Percentiles rank a stretch among this genome's conserved stretches.
Conservation (phyloP, 2,797 vertebrate species). For the Cichlasoma orientale region DNA sequence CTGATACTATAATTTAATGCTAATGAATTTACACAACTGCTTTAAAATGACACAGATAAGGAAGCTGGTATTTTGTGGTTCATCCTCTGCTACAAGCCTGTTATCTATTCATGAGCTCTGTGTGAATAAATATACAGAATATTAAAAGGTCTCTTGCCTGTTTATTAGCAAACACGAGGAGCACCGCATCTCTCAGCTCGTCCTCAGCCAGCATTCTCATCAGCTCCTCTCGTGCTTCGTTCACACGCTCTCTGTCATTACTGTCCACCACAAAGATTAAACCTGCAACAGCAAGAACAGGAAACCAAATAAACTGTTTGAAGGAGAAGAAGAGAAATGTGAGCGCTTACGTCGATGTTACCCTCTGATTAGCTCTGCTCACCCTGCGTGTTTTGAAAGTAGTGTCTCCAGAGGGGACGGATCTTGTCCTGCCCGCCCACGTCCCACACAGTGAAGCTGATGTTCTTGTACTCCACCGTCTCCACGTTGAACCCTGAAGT, state of each 20-base stretch:
- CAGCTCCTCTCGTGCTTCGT: constrained; percentile 95
- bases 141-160: constrained; percentile 79
- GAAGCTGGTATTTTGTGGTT: neutral
- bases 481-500: constrained; percentile 84
- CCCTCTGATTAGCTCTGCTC: constrained; percentile 41
- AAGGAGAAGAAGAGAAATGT: neutral
- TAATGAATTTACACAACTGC: neutral
- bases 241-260: constrained; percentile 95
- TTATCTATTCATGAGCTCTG: neutral
- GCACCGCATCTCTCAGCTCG: constrained; percentile 93
- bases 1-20: neutral
- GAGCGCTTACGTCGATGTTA: neutral
- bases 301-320: neutral
- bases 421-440: constrained; percentile 86
- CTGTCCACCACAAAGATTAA: constrained; percentile 99
- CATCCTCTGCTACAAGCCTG: neutral
- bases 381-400: constrained; percentile 84
- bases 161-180: constrained; percentile 97
- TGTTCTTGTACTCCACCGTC: constrained; percentile 85
- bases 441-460: constrained; percentile 89
- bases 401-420: constrained; percentile 84
- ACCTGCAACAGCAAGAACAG: constrained; percentile 68
- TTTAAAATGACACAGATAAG: neutral
- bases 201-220: constrained; percentile 98
- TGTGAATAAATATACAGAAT: constrained; percentile 10